phyloP scores from a whole-genome alignment of 2,113 vertebrate species.

The Zosterops japonicus region DNA sequence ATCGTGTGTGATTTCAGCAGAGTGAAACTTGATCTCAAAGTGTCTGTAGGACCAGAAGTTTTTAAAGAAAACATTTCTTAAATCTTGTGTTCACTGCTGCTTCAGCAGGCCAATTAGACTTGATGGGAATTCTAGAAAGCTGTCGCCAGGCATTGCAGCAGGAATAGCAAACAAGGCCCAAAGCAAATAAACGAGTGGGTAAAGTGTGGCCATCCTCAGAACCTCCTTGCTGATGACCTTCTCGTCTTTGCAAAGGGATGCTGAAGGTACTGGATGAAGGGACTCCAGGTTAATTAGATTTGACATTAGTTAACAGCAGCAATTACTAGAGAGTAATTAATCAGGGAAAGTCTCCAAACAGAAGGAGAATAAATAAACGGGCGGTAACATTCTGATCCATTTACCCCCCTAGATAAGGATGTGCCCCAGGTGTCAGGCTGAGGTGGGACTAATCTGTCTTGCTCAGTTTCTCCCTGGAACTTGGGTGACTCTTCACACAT shows the following conservation, averaged over 20 bases:
- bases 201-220: slow-evolving; percentile 69
- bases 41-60: slow-evolving; percentile 89
- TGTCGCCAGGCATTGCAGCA: slow-evolving; percentile 79
- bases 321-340: slow-evolving; percentile 83
- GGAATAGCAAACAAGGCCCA: slow-evolving; percentile 84
- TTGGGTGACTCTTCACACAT: slow-evolving; percentile 65
- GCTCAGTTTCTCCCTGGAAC: slow-evolving; percentile 63
- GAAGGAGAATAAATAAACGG: slow-evolving; percentile 84
- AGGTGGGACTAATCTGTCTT: slow-evolving; percentile 74
- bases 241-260: slow-evolving; percentile 49
- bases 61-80: slow-evolving; percentile 92
- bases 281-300: slow-evolving; percentile 80
- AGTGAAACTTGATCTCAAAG: slow-evolving; percentile 88
- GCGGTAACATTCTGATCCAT: slow-evolving; percentile 68
- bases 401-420: slow-evolving; percentile 71
- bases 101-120: slow-evolving; percentile 76
- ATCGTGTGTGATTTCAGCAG: slow-evolving; percentile 83
- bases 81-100: slow-evolving; percentile 77
- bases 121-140: slow-evolving; percentile 81
- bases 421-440: slow-evolving; percentile 77
- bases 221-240: slow-evolving; percentile 73
- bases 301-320: slow-evolving; percentile 83
- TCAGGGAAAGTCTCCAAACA: slow-evolving; percentile 86
- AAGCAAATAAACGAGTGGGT: slow-evolving; percentile 84
- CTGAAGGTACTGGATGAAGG: slow-evolving; percentile 64